phyloP scores from a whole-genome alignment of 2,113 vertebrate genomes.

The Cynoglossus semilaevis region DNA sequence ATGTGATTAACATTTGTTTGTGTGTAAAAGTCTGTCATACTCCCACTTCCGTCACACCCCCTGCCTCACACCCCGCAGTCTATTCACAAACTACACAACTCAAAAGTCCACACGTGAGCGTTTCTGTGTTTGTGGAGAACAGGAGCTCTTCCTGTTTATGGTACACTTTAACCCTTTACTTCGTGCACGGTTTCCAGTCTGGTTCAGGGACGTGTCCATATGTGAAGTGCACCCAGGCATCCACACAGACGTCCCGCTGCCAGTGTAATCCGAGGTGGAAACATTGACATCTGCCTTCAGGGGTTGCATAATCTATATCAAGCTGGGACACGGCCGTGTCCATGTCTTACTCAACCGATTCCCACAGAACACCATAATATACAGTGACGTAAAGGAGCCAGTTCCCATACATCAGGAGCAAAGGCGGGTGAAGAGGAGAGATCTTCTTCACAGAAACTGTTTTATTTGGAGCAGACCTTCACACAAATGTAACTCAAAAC shows the following conservation, averaged over 20 bases:
- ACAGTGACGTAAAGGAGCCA: constrained; percentile 12
- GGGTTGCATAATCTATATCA: constrained; percentile 54
- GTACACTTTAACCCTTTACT: constrained; percentile 7
- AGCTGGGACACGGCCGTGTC: constrained; percentile 33
- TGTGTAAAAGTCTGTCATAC: constrained; percentile 20
- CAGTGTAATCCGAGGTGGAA: constrained; percentile 47
- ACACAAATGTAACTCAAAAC: constrained; percentile 9
- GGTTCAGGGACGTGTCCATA: constrained; percentile 1
- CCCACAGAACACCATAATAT: constrained; percentile 46
- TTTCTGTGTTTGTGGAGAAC: constrained; percentile 27
- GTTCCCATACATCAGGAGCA: constrained; percentile 33
- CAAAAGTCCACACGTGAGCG: constrained; percentile 10
- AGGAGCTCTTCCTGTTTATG: constrained; percentile 1
- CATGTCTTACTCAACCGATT: constrained; percentile 40
- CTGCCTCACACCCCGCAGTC: not conserved
- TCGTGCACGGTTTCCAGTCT: constrained; percentile 1
- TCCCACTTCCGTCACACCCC: constrained; percentile 28
- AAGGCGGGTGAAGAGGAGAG: constrained; percentile 12
- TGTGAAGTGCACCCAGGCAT: constrained; percentile 9
- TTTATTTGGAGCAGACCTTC: constrained; percentile 23
- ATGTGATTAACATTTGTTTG: constrained; percentile 43
- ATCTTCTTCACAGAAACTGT: constrained; percentile 23
- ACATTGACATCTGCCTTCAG: constrained; percentile 33
- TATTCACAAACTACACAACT: constrained; percentile 59
- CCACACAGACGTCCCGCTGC: constrained; percentile 11